Conservation (phyloP, 2,888 invertebrate genomes). For the Bombylius discolor region DNA sequence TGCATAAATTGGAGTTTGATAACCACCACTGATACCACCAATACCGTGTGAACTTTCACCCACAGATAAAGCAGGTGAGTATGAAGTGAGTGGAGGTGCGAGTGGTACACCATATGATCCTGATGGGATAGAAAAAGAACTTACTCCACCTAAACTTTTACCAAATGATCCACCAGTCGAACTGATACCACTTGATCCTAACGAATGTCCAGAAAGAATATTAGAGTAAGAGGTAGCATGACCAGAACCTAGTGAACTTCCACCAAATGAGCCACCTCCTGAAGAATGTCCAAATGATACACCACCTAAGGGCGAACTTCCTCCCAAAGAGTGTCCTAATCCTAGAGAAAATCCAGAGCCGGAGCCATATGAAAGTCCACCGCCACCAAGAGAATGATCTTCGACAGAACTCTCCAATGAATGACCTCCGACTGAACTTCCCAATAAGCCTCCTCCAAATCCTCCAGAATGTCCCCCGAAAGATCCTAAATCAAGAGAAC, state of each 20-base stretch:
- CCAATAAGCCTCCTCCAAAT: neutral
- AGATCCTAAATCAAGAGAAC: neutral
- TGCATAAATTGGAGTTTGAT: slow-evolving; percentile 25
- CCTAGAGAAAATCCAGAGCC: slow-evolving; percentile 4
- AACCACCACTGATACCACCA: slow-evolving; percentile 8
- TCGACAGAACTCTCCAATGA: slow-evolving; percentile 3
- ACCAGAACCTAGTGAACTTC: neutral
- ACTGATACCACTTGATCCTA: neutral
- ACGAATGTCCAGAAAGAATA: neutral
- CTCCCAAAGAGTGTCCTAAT: neutral
- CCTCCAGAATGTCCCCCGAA: neutral
- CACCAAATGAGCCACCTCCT: slow-evolving; percentile 6
- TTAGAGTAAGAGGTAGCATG: neutral
- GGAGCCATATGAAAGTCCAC: neutral
- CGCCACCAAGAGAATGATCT: slow-evolving; percentile 2
- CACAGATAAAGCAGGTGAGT: neutral
- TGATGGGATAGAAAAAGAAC: slow-evolving; percentile 13
- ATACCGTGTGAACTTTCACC: neutral
- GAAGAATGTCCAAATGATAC: neutral
- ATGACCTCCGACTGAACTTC: slow-evolving; percentile 5
- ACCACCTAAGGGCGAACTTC: slow-evolving; percentile 2
- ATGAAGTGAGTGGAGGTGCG: slow-evolving; percentile 1
- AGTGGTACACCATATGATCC: slow-evolving; percentile 16
- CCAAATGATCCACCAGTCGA: neutral
- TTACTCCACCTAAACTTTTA: slow-evolving; percentile 5